Evolutionary conservation across 2,797 vertebrate genomes (phyloP), one percentile per base, ranked within the genome.

Genomic region (Pipistrellus nathusii): DNA sequence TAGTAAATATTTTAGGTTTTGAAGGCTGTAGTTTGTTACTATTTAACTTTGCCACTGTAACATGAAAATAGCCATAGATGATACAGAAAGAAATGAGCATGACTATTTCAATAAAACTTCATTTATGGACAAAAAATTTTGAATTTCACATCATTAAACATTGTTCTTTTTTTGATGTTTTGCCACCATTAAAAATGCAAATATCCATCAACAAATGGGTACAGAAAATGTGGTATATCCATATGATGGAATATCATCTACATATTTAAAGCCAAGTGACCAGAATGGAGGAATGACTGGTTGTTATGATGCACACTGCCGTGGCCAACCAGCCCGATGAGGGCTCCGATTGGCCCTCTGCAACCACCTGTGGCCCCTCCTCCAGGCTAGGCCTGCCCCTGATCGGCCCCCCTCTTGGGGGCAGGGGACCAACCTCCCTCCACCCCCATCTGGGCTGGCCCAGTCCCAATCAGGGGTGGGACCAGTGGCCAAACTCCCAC

Each of bases 101-200:
- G 83, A 66, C 64, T 80, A 32, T 92, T 71, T 53, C 83, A 72
- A 72, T 38, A 72, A 86, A 78, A 80, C 55, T 80, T 32, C 86
- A 86, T 25, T 72, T 71, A 62, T 32, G 53, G 20, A 86, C 44
- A 86, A 80, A 62, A 59, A 53, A n/a, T 71, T 41, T 30, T 62
- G 53, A 92, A 92, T 62, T 72, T 62, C 75, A 72, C 32, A 72
- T 92, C 32, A 92, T 51, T 86, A 80, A 86, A 72, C 68, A 86
- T 12, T 53, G 4, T 35, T 86, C 48, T 30, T 77, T 18, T 46
- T 53, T 66, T 55, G 30, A 68, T 57, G 27, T 72, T 82, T 78
- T 90, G 32, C 30, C 71, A 62, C 44, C 32, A 53, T 44, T 71
- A 62, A 80, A 80, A 80, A 71, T 51, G 25, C 51, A 41, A 92